phyloP scores from a whole-genome alignment of 64 coral and sea anemone species.

The Montipora foliosa region DNA sequence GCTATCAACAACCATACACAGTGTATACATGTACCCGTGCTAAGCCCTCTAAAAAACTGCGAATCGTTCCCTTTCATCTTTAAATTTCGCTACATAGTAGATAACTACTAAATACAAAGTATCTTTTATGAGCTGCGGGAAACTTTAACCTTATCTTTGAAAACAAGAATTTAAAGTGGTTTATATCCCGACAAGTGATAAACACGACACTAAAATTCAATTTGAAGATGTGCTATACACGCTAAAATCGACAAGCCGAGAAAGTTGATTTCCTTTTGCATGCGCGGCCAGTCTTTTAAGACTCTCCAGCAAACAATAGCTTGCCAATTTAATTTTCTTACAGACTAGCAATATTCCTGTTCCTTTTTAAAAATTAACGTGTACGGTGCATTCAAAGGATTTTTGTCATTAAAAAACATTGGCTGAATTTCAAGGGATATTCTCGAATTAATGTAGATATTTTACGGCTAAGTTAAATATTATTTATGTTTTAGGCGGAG shows the following conservation, averaged over 20 bases:
- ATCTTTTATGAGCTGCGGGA: background rate
- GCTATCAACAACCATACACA: too few relatives aligned
- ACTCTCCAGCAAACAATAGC: background rate
- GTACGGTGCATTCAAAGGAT: background rate
- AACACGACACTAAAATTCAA: background rate
- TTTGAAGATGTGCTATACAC: background rate
- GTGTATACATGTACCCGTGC: too few relatives aligned
- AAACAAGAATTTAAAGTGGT: background rate
- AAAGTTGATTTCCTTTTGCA: background rate
- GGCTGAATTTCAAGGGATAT: too few relatives aligned
- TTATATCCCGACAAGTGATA: background rate
- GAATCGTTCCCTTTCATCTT: too few relatives aligned
- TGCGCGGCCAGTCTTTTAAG: background rate
- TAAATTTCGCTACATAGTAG: background rate
- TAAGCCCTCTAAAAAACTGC: too few relatives aligned
- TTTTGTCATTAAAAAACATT: too few relatives aligned
- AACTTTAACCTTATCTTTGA: background rate
- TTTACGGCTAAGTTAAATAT: too few relatives aligned
- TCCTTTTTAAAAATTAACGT: constrained; percentile 3
- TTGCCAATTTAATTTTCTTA: constrained; percentile 4
- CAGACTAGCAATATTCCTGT: constrained; percentile 19
- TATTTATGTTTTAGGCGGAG: too few relatives aligned
- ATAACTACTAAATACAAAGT: background rate
- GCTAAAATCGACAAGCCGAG: background rate
- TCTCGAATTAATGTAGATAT: too few relatives aligned